Percentiles rank a stretch among this genome's conserved stretches.
These are phyloP conservation scores for Syngnathoides biaculeatus DNA, from an alignment of 2,113 vertebrate species.

Conservation along the genomic window DNA sequence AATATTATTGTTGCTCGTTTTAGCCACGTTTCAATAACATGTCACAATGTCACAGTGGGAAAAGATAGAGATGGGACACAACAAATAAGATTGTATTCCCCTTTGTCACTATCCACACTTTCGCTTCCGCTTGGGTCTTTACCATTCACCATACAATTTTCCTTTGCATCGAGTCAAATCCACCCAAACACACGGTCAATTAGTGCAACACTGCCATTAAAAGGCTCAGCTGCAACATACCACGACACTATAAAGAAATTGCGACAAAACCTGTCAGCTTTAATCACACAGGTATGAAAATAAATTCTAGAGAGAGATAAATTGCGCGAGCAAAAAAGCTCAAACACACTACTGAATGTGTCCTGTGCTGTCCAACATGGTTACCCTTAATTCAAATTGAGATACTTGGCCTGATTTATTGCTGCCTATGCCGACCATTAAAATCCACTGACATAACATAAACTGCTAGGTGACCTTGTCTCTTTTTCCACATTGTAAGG, in stretches of 20 bases:
- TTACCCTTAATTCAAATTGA: constrained; percentile 28
- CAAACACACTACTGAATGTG: constrained; percentile 3
- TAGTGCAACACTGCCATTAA: constrained; percentile 3
- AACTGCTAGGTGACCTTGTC: constrained; percentile 35
- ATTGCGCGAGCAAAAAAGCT: neutral
- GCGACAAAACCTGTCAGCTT: constrained; percentile 7
- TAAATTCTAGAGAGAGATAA: neutral
- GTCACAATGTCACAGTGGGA: no score
- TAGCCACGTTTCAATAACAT: neutral
- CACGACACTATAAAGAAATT: neutral
- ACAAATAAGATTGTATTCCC: neutral
- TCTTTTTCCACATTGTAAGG: constrained; percentile 15
- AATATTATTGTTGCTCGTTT: neutral
- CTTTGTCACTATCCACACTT: neutral
- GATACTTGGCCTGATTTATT: constrained; percentile 33
- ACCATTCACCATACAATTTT: neutral
- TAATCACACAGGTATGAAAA: constrained; percentile 12
- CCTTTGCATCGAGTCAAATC: neutral
- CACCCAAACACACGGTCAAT: neutral
- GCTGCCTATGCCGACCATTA: constrained; percentile 20
- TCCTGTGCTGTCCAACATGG: constrained; percentile 8
- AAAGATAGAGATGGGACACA: neutral
- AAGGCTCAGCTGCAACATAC: neutral
- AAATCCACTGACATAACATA: constrained; percentile 35
- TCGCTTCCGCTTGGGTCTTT: neutral